phyloP scores from a whole-genome alignment of 2,113 vertebrate genomes.

The Acrocephalus arundinaceus region DNA sequence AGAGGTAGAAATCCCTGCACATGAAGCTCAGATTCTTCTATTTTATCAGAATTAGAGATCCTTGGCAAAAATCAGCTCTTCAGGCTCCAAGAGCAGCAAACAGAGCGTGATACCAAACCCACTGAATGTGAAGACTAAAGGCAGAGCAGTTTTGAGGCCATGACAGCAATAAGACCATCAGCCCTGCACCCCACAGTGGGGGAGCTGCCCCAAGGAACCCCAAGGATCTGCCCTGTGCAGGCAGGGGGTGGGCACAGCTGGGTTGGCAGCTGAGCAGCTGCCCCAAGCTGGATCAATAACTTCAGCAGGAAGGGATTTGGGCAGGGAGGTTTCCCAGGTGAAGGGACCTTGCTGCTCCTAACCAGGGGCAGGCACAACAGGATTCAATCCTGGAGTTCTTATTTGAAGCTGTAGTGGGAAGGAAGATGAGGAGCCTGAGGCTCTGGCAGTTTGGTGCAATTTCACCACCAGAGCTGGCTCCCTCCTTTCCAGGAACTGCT shows the following conservation, averaged over 20 bases:
- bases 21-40: not conserved
- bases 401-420: not conserved
- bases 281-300: not conserved
- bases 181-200: not conserved
- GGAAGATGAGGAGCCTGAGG: not conserved
- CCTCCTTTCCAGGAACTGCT: slow-evolving; percentile 39
- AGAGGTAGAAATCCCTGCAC: not conserved
- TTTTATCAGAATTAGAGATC: not conserved
- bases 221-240: not conserved
- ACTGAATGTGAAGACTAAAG: not conserved
- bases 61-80: not conserved
- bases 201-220: not conserved
- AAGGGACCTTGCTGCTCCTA: not conserved
- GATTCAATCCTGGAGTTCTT: not conserved
- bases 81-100: not conserved
- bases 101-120: not conserved
- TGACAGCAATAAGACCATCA: not conserved
- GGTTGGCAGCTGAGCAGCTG: slow-evolving; percentile 28
- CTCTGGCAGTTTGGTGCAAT: not conserved
- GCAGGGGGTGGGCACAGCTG: not conserved
- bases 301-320: not conserved
- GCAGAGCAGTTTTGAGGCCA: not conserved
- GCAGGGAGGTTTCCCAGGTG: not conserved
- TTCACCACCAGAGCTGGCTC: not conserved
- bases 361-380: not conserved